Conservation (phyloP, 2,888 invertebrate species). For the Ormyrus labotus region DNA sequence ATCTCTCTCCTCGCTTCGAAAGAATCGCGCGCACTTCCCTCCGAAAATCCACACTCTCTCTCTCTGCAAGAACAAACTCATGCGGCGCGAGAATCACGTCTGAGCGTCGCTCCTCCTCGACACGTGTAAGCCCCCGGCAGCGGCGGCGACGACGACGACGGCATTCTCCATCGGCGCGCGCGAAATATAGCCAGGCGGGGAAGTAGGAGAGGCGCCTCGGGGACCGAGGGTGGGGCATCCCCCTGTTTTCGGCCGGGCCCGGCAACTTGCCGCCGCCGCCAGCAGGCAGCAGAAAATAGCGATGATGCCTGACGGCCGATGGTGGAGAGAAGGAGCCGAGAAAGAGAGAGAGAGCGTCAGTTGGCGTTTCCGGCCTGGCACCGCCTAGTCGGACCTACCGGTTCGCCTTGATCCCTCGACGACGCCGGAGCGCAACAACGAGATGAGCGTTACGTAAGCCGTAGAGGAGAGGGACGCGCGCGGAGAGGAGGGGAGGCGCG, state of each 20-base stretch:
- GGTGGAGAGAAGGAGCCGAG: too few relatives aligned
- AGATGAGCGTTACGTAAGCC: constrained; percentile 51
- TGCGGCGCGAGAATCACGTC: too few relatives aligned
- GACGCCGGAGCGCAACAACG: constrained; percentile 10
- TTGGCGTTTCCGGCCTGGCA: constrained; percentile 57
- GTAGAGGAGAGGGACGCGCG: background rate
- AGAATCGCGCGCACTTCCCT: too few relatives aligned
- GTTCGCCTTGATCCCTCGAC: constrained; percentile 73
- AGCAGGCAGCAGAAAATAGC: too few relatives aligned
- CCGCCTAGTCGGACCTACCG: constrained; percentile 60
- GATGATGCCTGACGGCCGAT: too few relatives aligned
- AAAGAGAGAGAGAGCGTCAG: background rate
- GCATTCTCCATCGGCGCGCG: background rate
- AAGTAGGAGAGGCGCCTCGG: constrained; percentile 1
- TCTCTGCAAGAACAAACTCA: too few relatives aligned
- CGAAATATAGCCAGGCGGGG: background rate
- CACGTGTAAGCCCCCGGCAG: background rate
- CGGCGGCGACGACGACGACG: background rate
- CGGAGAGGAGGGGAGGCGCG: background rate
- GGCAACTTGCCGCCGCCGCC: background rate
- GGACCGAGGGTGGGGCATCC: constrained; percentile 13
- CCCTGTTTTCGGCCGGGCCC: background rate
- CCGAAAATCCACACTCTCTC: too few relatives aligned
- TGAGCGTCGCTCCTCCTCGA: too few relatives aligned
- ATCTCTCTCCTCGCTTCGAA: too few relatives aligned